Evolutionary conservation across 2,113 vertebrate genomes (phyloP), one percentile per base, ranked within the genome.

Genomic region (Xiphophorus hellerii): DNA sequence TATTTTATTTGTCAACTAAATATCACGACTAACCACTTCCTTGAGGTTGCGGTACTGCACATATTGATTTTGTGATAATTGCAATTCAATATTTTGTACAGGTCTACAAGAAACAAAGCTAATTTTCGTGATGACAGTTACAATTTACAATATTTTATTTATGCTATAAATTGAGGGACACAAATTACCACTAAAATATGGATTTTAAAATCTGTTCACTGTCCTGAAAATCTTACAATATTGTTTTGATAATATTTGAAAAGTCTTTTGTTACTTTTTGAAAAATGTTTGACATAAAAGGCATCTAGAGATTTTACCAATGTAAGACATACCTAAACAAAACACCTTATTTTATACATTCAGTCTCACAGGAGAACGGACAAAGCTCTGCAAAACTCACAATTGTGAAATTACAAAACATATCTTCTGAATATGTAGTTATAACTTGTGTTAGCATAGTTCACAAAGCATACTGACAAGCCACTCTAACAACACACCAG

Each of bases 381-480:
- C 22, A 58, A 58, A n/a, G 25, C 20, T 58, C 7, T 25, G 51
- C 10, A 25, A 25, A 25, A n/a, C 51, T 58, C 25, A 2, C n/a
- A 25, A n/a, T 58, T 58, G 25, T 25, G 22, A 58, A 25, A 58
- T 58, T 7, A 54, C 51, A 25, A 58, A 58, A 58, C 9, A 8
- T 22, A n/a, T 58, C 25, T n/a, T 22, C 8, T 22, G 22, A 58
- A 58, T 58, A 58, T 5, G 44, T 48, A 58, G 25, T 25, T n/a
- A 20, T n/a, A 48, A 48, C 44, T 48, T 48, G 17, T 20, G 44
- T 29, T 67, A 33, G 60, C 76, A 62, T 1, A 39, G 60, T 62
- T 51, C 8, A 62, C 66, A 66, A 75, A 71, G 42, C 37, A 69
- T 6, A 62, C n/a, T 54, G n/a, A 37, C 64, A 70, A 17, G 77